Evolutionary conservation across 2,797 vertebrate genomes (phyloP), one percentile per base, ranked within the genome.

Genomic region (Notamacropus eugenii): DNA sequence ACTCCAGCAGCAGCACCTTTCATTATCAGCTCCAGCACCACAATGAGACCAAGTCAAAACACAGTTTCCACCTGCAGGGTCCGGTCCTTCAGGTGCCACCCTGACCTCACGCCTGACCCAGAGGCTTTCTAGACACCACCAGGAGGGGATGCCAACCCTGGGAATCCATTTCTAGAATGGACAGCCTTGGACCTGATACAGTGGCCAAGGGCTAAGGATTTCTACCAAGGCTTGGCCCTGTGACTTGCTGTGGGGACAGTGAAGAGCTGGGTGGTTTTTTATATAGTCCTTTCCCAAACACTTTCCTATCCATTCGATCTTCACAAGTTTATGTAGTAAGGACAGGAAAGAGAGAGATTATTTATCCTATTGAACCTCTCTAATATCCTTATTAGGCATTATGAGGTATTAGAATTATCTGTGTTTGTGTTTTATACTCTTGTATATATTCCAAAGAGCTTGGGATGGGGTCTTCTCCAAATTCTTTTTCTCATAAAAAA

Each of bases 11-110:
- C 0, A 87, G 67, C 4, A 0, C 24, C 22, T 97, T 99, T 9
- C 91, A 10, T 5, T 99, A 99, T 28, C 52, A 95, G 56, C 97
- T 99, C 0, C 93, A 90, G 94, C 92, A 98, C 1, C 93, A 98
- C 16, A 93, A 94, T 55, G 91, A 97, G 54, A 46, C 0, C 11
- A 22, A 91, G 97, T 94, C 19, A 10, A 0, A 54, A 8, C 97
- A 96, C 95, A 97, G 55, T 59, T 98, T 99, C 95, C 87, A 54
- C 59, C 98, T 99, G 97, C 96, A 95, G 0, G 98, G 98, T 3
- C 91, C 97, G 0, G 57, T 0, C 90, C 97, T 99, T 59, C 96
- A 98, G 98, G 99, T 99, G 58, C 94, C 3, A 90, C 0, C 1
- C 16, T 27, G 34, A 56, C 52, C 90, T 50, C 0, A 11, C 50